These are phyloP conservation scores for Doris montereyensis DNA, from an alignment of 2,888 invertebrate genomes.

Conservation along the genomic window DNA sequence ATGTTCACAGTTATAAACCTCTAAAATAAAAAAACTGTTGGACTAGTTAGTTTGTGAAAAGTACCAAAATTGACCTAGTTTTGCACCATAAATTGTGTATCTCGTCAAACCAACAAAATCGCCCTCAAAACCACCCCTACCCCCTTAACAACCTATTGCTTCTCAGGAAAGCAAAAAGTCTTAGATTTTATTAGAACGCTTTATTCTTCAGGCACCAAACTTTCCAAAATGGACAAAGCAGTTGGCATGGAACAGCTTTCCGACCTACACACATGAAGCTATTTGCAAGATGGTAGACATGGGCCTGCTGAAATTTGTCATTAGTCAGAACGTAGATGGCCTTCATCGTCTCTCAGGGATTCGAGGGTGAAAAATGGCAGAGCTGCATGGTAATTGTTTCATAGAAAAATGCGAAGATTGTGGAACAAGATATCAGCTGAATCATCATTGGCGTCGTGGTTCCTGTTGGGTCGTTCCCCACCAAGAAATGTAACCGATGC, in stretches of 20 bases:
- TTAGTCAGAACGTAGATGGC: constrained; percentile 67
- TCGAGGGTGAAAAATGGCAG: constrained; percentile 56
- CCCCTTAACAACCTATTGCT: no score
- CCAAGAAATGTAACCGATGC: constrained; percentile 56
- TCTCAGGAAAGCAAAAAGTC: no score
- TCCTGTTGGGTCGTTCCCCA: constrained; percentile 42
- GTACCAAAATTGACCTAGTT: no score
- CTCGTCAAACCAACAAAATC: no score
- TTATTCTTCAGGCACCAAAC: no score
- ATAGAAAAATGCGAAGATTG: constrained; percentile 65
- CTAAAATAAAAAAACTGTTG: no score
- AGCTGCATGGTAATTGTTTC: constrained; percentile 65
- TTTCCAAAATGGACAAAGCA: constrained; percentile 50
- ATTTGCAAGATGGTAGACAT: constrained; percentile 57
- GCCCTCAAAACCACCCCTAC: no score
- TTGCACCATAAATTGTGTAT: no score
- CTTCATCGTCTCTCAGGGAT: constrained; percentile 64
- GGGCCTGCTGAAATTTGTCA: constrained; percentile 59
- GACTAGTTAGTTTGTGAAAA: no score
- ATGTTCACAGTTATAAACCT: no score
- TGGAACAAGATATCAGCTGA: constrained; percentile 46
- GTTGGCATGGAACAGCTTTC: constrained; percentile 60
- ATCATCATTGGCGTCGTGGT: constrained; percentile 4
- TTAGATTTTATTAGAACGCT: no score
- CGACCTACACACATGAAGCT: constrained; percentile 66